These are phyloP conservation scores for Diadema setosum DNA, from an alignment of 35 echinoderm and acorn worm genomes.

Conservation along the genomic window DNA sequence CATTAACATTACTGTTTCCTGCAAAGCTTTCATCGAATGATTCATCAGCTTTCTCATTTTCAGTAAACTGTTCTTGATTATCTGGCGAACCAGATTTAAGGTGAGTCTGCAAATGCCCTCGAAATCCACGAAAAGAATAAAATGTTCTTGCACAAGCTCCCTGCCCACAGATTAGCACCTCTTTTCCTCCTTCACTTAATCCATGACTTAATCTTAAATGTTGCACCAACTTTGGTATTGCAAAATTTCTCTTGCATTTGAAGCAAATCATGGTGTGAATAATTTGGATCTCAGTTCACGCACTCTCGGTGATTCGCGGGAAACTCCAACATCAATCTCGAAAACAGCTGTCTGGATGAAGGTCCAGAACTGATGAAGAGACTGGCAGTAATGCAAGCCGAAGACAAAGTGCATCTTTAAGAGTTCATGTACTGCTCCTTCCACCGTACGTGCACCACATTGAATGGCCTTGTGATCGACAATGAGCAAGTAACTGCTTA, in stretches of 20 bases:
- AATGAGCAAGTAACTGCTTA: neutral
- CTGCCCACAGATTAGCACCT: constrained; percentile 6
- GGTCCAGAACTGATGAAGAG: constrained; percentile 25
- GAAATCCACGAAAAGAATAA: constrained; percentile 32
- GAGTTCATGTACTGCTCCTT: neutral
- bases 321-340: constrained; percentile 8
- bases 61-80: neutral
- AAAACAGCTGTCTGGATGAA: constrained; percentile 18
- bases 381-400: neutral
- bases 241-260: neutral
- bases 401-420: constrained; percentile 30
- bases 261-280: neutral
- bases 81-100: neutral
- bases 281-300: constrained; percentile 14
- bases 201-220: neutral
- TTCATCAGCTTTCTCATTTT: neutral
- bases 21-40: neutral
- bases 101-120: constrained; percentile 14
- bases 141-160: constrained; percentile 12
- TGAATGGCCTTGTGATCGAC: neutral
- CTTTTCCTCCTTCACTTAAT: constrained; percentile 4
- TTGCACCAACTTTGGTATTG: neutral
- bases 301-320: constrained; percentile 14
- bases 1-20: neutral
- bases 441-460: neutral